Base-by-base conservation (phyloP, 2,888 invertebrate species). In the Melipona beecheii region DNA sequence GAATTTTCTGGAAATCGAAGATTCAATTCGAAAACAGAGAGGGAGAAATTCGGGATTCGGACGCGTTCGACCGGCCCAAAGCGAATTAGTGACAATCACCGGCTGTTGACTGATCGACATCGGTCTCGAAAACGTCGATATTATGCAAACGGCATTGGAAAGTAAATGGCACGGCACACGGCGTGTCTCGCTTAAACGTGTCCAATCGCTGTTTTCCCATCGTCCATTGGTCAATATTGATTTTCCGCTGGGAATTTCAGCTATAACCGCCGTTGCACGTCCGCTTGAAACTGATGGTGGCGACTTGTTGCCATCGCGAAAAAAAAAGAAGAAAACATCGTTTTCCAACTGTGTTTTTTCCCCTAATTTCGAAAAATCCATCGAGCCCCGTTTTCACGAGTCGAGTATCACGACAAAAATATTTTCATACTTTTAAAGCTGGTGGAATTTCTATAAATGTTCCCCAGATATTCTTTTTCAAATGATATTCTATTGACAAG, bases 151-250 rank as follows among this genome's bases (percentile, higher is more conserved):
- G 49, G 49, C 19, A 19, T 49, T 60, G n/a, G 49, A 74, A 64
- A 70, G 70, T 75, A 75, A 69, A 75, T 75, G 49, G 27, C 36
- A 19, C 31, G 2, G 66, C 49, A 31, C 62, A 36, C 52, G 52
- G 52, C 31, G 43, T 43, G 43, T 43, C 9, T 43, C 70, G n/a
- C 52, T 60, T 50, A 66, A 78, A 74, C 78, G 78, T 66, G 78
- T 73, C 66, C 78, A 80, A 69, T 62, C 80, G 62, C 62, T 72
- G 72, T 68, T 77, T 81, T 77, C 81, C 36, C 66, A 50, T 68
- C 72, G 52, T 71, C 60, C 31, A 60, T 49, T 52, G 68, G 81
- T 62, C 77, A 77, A 77, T 81, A 81, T 81, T 81, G 81, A 81
- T 77, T 81, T 81, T 81, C 75, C 56, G 50, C n/a, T 13, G n/a